These are phyloP conservation scores for Petrolisthes manimaculis DNA, from an alignment of 2,888 invertebrate genomes.

Conservation along the genomic window DNA sequence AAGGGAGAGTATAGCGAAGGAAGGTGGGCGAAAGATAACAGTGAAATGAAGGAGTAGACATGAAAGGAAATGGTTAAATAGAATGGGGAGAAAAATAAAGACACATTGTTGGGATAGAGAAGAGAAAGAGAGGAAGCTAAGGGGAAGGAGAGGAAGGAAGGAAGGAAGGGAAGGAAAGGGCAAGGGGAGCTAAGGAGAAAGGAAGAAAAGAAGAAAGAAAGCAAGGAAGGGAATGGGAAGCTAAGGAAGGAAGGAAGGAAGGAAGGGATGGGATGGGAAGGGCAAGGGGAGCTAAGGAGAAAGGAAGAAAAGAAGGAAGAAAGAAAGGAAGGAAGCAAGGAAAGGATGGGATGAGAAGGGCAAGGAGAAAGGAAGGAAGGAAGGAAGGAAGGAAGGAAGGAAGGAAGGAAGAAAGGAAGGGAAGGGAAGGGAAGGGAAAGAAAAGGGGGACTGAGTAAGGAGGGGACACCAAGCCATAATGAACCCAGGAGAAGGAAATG, in stretches of 20 bases:
- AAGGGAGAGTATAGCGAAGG: background rate
- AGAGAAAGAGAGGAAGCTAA: background rate
- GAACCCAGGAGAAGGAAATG: background rate
- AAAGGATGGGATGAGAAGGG: background rate
- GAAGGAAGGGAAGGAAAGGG: background rate
- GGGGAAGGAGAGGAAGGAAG: background rate
- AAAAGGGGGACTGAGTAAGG: background rate
- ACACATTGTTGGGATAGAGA: background rate
- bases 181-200: background rate
- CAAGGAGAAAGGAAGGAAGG: background rate
- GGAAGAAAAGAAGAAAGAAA: background rate
- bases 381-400: background rate
- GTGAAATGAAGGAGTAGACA: background rate
- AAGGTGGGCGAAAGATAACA: background rate
- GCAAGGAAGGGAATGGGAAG: background rate
- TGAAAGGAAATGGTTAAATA: background rate
- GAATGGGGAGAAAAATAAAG: background rate
- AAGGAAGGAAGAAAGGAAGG: background rate
- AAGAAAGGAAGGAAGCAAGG: background rate
- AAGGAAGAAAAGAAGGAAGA: background rate
- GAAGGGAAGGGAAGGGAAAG: background rate
- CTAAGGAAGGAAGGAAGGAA: background rate
- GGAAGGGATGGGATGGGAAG: background rate
- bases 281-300: background rate
- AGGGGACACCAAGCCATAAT: background rate